Evolutionary conservation across 2,797 vertebrate genomes (phyloP).

Genomic region (Notolepis coatsorum): DNA sequence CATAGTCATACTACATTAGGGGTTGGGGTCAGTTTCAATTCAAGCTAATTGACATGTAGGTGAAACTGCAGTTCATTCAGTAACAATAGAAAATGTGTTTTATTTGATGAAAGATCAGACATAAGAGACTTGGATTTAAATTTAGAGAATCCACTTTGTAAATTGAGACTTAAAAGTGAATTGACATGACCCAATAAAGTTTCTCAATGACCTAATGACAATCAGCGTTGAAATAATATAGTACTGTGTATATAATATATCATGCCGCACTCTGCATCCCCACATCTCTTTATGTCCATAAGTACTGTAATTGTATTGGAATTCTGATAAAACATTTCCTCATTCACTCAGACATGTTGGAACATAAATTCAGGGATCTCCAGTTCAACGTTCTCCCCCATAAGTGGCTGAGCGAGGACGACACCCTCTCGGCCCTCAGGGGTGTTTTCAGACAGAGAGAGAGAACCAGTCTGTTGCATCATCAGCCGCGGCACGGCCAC

Average conservation of each 20-base stretch:
- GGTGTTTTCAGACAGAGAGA: conserved; percentile 48
- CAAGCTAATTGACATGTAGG: too few relatives aligned
- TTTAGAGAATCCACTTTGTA: too few relatives aligned
- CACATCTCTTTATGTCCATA: neutral
- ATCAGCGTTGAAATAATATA: neutral
- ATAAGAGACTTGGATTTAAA: too few relatives aligned
- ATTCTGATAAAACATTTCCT: conserved; percentile 16
- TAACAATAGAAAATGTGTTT: too few relatives aligned
- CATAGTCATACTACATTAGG: neutral
- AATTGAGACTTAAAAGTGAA: too few relatives aligned
- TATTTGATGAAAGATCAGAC: too few relatives aligned
- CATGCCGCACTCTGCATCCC: neutral
- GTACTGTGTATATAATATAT: too few relatives aligned
- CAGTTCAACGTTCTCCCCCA: conserved; percentile 76
- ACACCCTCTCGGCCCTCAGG: conserved; percentile 59
- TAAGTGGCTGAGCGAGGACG: conserved; percentile 55
- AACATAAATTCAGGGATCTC: conserved; percentile 79
- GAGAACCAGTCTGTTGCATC: conserved; percentile 87
- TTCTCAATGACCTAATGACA: neutral
- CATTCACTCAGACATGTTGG: conserved; percentile 77
- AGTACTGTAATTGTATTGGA: neutral
- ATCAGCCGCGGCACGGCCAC: conserved; percentile 83
- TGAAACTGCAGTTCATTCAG: too few relatives aligned
- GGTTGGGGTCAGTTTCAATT: neutral
- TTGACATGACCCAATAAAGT: too few relatives aligned